Evolutionary conservation across 2,797 vertebrate species (phyloP), one percentile per base, ranked within the genome.

Genomic region (Melanotaenia maccullochi): DNA sequence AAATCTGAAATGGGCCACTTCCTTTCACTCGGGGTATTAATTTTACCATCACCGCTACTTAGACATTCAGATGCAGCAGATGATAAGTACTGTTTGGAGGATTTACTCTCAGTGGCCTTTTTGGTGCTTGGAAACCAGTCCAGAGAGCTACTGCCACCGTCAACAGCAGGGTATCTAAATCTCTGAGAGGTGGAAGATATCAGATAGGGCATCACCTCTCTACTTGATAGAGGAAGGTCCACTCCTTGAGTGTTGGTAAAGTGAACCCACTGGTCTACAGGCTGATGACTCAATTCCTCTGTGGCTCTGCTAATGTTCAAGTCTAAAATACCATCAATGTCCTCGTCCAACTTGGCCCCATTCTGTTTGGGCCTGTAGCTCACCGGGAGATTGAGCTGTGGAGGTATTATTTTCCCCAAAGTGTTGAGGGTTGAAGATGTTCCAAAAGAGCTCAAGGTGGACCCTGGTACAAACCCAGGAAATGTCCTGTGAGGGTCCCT

Each of bases 401-500:
- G 8, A 9, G 47, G 47, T n/a, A 49, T 49, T 49, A 2, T 9
- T 11, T 1, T 1, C 47, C 4, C 8, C 2, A 49, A 22, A 22
- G 20, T 20, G 47, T 9, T 49, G 9, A 22, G 9, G n/a, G 7
- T 28, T 49, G 73, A 73, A 11, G 67, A 35, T 47, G 35, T 14
- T 52, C 58, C 75, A 5, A 87, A 47, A 7, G 89, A 70, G 16
- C 69, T 76, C 11, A 79, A 67, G 69, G 87, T 85, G 22, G 92
- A 87, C 72, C 90, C 94, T 18, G 73, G 63, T 33, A 25, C 75
- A 30, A 74, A 47, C 3, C 1, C 49, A 12, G 82, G 16, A 6
- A 76, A 3, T 22, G 25, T 0, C 33, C 35, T 68, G 1, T 7
- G 47, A 64, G 73, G 33, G 60, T 85, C 84, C 56, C 42, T 74